phyloP scores from a whole-genome alignment of 2,888 invertebrate genomes.

The Neoascia interrupta region DNA sequence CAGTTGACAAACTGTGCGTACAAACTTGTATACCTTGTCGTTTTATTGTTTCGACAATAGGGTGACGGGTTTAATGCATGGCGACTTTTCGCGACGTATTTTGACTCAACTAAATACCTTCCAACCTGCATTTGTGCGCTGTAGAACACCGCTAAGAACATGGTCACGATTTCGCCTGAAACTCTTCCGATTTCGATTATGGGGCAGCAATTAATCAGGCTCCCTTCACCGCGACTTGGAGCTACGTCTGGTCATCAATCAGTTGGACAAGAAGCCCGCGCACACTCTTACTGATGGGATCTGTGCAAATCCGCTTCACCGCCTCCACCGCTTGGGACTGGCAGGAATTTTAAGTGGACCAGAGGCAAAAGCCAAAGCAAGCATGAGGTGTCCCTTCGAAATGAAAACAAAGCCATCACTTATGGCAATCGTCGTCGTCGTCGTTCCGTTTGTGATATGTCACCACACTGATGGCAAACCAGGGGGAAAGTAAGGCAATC shows the following conservation, averaged over 20 bases:
- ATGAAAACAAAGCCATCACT: constrained; percentile 68
- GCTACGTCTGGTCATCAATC: constrained; percentile 58
- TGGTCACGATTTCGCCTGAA: constrained; percentile 67
- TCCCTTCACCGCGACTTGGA: constrained; percentile 51
- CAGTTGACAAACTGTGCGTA: constrained; percentile 41
- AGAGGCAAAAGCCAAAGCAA: constrained; percentile 40
- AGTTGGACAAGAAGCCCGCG: constrained; percentile 48
- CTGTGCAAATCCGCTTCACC: constrained; percentile 3
- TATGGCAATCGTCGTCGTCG: constrained; percentile 53
- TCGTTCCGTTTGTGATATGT: constrained; percentile 48
- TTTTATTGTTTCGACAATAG: constrained; percentile 41
- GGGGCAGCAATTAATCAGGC: constrained; percentile 77
- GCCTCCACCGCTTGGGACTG: background rate
- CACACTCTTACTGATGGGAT: constrained; percentile 52
- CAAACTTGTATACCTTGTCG: constrained; percentile 30
- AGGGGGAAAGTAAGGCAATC: background rate
- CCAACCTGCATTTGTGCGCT: constrained; percentile 7
- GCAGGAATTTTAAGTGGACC: constrained; percentile 64
- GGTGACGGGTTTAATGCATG: constrained; percentile 6
- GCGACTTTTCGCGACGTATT: constrained; percentile 23
- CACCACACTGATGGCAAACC: background rate
- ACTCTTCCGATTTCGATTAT: constrained; percentile 74
- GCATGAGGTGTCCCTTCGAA: constrained; percentile 59
- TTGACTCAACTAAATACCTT: constrained; percentile 59
- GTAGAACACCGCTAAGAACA: constrained; percentile 64